Base-by-base conservation (phyloP, 2,888 invertebrate genomes). In the Taphrorychus bicolor region DNA sequence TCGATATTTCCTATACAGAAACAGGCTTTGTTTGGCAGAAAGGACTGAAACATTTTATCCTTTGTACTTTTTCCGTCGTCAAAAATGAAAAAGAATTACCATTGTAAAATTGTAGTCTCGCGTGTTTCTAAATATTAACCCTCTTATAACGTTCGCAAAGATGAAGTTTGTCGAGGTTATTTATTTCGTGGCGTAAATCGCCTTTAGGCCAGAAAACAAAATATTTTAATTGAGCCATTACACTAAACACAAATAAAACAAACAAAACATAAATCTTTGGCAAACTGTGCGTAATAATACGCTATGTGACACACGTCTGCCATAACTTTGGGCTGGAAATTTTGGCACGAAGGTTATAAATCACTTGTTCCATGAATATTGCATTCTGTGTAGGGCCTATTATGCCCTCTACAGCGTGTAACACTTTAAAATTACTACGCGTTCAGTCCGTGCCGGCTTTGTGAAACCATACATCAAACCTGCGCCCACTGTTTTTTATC, bases 301-400 rank as follows among this genome's bases (percentile, higher is more conserved):
- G 69, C 68, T 54, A 64, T 65, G 60, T 60, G 69, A 64, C 64
- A 65, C 69, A 65, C 64, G 64, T 60, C 64, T 60, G 52, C 69
- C 60, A 69, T 69, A 60, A 69, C 60, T 69, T 60, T 45, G 54
- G 17, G 53, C 64, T 59, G 60, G 69, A 64, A 48, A 59, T 69
- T 69, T 69, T 57, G 68, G 51, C 63, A 64, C 49, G 45, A 42
- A 56, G 23, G 68, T 66, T 63, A 71, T 73, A 72, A 73, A 73
- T 73, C 71, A 73, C 61, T 41, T 22, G 58, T 60, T 59, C 57
- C 74, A 74, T 76, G 75, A 76, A 77, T 73, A 76, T 75, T 77
- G 75, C 75, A 76, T 76, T 74, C 71, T 73, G 65, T 61, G 70
- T 59, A 65, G 59, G 58, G 45, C 67, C 67, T 59, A 67, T 67